phyloP scores from a whole-genome alignment of 2,888 invertebrate genomes.

The Crocallis elinguaria region DNA sequence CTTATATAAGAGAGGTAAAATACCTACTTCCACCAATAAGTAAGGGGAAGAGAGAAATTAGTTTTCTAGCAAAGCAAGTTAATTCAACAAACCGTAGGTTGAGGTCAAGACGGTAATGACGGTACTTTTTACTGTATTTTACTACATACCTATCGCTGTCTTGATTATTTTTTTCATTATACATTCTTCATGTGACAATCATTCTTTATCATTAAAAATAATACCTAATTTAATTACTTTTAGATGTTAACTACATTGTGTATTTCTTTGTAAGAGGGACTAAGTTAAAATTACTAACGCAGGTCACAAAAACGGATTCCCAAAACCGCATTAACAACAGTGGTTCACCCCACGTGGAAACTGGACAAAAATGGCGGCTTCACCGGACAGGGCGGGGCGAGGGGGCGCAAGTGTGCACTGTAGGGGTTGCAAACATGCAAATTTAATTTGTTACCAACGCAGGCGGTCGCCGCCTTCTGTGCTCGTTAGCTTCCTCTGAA shows the following conservation, averaged over 20 bases:
- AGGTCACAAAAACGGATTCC: conserved; percentile 55
- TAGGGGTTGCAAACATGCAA: conserved; percentile 78
- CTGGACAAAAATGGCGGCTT: conserved; percentile 64
- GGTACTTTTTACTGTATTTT: too few species aligned
- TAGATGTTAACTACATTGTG: too few species aligned
- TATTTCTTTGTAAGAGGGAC: conserved; percentile 17
- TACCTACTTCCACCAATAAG: too few species aligned
- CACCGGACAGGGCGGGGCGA: conserved; percentile 51
- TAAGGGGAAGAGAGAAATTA: too few species aligned
- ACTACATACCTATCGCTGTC: too few species aligned
- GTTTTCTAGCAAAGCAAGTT: too few species aligned
- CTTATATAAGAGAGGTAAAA: neutral
- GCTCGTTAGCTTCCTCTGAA: conserved; percentile 75
- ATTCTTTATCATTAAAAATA: too few species aligned
- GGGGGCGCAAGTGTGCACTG: conserved; percentile 53
- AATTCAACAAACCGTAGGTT: too few species aligned
- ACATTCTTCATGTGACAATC: too few species aligned
- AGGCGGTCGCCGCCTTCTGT: conserved; percentile 65
- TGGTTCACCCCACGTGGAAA: conserved; percentile 40
- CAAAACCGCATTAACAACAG: conserved; percentile 45
- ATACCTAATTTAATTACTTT: too few species aligned
- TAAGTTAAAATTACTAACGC: conserved; percentile 47
- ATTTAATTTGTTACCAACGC: conserved; percentile 74
- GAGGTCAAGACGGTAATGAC: too few species aligned
- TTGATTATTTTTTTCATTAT: too few species aligned